These are phyloP conservation scores for Reticulitermes lucifugus DNA, from an alignment of 2,888 invertebrate species.

Conservation along the genomic window DNA sequence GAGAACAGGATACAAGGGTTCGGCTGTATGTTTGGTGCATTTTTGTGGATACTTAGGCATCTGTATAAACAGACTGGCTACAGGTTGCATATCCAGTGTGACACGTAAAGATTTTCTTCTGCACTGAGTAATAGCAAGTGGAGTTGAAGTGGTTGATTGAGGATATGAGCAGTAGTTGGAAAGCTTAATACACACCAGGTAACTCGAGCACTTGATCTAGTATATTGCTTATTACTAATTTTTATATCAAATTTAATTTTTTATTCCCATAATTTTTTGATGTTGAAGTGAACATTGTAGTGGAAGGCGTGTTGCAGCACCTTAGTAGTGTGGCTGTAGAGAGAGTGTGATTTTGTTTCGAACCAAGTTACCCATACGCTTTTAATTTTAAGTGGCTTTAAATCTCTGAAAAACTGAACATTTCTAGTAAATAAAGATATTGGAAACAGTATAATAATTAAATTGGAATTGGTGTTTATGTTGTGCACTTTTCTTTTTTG, in stretches of 20 bases:
- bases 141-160: neutral
- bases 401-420: conserved; percentile 28
- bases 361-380: conserved; percentile 31
- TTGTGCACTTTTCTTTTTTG: conserved; percentile 8
- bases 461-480: conserved; percentile 19
- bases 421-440: conserved; percentile 27
- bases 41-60: neutral
- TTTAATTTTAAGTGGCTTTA: conserved; percentile 35
- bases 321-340: conserved; percentile 5
- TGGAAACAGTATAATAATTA: conserved; percentile 23
- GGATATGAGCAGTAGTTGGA: neutral
- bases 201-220: conserved; percentile 3
- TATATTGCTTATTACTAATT: conserved; percentile 24
- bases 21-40: neutral
- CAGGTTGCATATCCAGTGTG: neutral
- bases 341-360: conserved; percentile 21
- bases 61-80: neutral
- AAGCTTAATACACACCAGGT: conserved; percentile 13
- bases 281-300: neutral
- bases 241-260: conserved; percentile 25
- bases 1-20: neutral
- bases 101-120: neutral
- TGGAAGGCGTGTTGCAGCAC: neutral
- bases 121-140: neutral
- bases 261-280: conserved; percentile 10